phyloP scores from a whole-genome alignment of 2,888 invertebrate species.

The Acrocyrtus sp. region DNA sequence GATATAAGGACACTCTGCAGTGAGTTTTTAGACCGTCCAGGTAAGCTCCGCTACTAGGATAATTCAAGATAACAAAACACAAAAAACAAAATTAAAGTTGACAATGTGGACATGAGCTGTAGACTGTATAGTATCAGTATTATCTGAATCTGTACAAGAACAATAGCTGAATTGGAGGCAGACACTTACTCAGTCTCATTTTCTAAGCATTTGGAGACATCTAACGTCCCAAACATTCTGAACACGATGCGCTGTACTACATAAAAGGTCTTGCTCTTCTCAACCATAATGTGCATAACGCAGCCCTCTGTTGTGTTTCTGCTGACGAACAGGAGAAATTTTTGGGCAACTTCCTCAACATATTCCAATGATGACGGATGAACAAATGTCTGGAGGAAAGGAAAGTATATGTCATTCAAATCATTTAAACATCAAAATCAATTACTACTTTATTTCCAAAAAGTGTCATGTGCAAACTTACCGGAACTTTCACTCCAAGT shows the following conservation, averaged over 20 bases:
- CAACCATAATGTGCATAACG: conserved; percentile 33
- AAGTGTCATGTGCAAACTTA: conserved; percentile 8
- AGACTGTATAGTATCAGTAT: no score
- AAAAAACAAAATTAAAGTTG: background rate
- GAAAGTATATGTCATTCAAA: background rate
- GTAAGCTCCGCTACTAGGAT: background rate
- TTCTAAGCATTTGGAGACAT: background rate
- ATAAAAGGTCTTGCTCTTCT: conserved; percentile 35
- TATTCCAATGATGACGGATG: conserved; percentile 32
- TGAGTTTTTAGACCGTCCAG: conserved; percentile 15
- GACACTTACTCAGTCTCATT: background rate
- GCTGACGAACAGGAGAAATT: conserved; percentile 13
- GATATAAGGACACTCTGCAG: conserved; percentile 5
- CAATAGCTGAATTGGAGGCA: no score
- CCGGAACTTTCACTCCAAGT: conserved; percentile 27
- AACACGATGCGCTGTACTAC: conserved; percentile 39
- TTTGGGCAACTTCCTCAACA: conserved; percentile 30
- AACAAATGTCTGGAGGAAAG: conserved; percentile 15
- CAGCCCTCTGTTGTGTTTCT: conserved; percentile 26
- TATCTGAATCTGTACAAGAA: no score
- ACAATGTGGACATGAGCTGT: no score
- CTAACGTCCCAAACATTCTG: conserved; percentile 11
- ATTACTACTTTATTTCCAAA: background rate
- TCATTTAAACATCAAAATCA: background rate
- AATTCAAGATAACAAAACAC: background rate